Evolutionary conservation across 2,888 invertebrate genomes (phyloP), one percentile per base, ranked within the genome.

Genomic region (Cantharis lateralis): DNA sequence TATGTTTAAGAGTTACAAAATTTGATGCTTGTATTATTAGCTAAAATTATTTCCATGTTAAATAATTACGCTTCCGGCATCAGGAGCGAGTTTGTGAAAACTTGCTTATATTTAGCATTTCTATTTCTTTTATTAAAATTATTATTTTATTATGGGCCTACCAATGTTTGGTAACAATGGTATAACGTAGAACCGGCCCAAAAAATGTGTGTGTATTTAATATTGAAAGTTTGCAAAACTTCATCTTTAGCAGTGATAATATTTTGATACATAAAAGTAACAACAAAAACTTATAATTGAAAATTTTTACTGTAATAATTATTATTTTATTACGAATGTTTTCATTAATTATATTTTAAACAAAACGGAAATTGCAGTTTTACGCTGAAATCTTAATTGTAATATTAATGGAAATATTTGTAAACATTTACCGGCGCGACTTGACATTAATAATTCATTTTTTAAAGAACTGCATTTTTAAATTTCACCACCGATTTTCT

Each of bases 401-500:
- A 32, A 48, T n/a, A n/a, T 48, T 48, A 48, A 48, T 48, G 5
- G n/a, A 48, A 48, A 48, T 5, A n/a, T 48, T 48, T 48, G n/a
- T 48, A n/a, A n/a, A n/a, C n/a, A 7, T 48, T 48, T 48, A n/a
- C n/a, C 48, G 48, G 48, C 2, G n/a, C 7, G n/a, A 48, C 48
- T 48, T 48, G 48, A n/a, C n/a, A 48, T 48, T 48, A 48, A 48
- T 48, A 48, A 48, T 48, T n/a, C n/a, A 48, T 48, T n/a, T 48
- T 48, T 48, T 48, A 48, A 48, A 48, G 48, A 48, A 48, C 48
- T 48, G 13, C 48, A 48, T n/a, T 48, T 48, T 48, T 48, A 62
- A 68, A 68, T 62, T 73, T 73, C 68, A 73, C 68, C 68, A 28
- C 26, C 69, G 62, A 69, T 62, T 73, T 73, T n/a, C 28, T 32